Percentiles rank a stretch among this genome's conserved stretches.
phyloP scores from a whole-genome alignment of 2,888 invertebrate genomes.

The Platycheirus albimanus region DNA sequence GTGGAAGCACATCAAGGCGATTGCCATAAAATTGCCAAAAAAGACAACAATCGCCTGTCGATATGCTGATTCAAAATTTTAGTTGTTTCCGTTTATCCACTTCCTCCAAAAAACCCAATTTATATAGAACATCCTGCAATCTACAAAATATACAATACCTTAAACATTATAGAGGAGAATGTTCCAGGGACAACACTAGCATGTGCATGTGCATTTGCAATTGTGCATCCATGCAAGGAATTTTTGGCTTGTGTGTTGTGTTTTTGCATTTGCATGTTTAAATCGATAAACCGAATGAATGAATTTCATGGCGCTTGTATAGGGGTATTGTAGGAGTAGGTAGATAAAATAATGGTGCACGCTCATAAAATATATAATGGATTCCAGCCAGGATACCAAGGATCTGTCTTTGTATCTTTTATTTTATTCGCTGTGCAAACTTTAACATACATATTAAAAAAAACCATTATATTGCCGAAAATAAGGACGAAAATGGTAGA shows the following conservation, averaged over 20 bases:
- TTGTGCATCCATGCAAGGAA: slow-evolving; percentile 16
- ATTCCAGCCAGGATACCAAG: not conserved
- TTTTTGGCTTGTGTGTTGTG: not conserved
- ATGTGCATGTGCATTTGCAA: too few relatives aligned
- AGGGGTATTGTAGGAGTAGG: too few relatives aligned
- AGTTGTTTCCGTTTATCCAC: slow-evolving; percentile 21
- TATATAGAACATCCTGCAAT: not conserved
- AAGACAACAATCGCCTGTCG: slow-evolving; percentile 20
- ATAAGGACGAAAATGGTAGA: not conserved
- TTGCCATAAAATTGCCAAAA: slow-evolving; percentile 48
- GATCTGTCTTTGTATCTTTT: not conserved
- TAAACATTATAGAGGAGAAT: too few relatives aligned
- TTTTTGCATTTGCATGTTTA: slow-evolving; percentile 4
- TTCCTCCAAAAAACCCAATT: not conserved
- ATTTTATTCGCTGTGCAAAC: not conserved
- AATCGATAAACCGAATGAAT: slow-evolving; percentile 37
- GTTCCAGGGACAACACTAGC: too few relatives aligned
- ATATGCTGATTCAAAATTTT: slow-evolving; percentile 24
- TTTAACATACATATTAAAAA: not conserved
- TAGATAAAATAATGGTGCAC: not conserved
- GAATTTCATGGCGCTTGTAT: not conserved
- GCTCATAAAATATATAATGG: not conserved
- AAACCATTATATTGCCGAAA: not conserved
- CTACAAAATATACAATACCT: too few relatives aligned
- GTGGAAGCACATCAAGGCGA: slow-evolving; percentile 30